Conservation (phyloP, 2,888 invertebrate species). For the Drosophila kambysellisi region DNA sequence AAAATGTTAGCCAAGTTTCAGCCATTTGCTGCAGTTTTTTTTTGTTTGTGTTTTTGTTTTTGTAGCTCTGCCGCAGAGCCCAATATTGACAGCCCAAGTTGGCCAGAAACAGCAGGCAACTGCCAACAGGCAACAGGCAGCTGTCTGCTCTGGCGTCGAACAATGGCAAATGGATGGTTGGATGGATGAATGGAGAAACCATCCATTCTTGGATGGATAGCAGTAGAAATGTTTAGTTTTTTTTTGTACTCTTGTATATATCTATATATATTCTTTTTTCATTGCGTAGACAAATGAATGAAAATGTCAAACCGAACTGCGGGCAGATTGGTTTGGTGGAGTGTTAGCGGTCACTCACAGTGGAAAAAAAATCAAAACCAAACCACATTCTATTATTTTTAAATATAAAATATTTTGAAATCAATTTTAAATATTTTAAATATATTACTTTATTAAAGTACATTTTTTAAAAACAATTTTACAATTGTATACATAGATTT, state of each 20-base stretch:
- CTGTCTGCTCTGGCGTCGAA: slow-evolving; percentile 58
- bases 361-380: not conserved
- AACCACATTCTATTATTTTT: not conserved
- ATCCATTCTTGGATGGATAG: slow-evolving; percentile 61
- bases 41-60: slow-evolving; percentile 6
- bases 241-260: slow-evolving; percentile 12
- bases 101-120: slow-evolving; percentile 70
- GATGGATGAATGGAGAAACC: slow-evolving; percentile 55
- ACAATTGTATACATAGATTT: not conserved
- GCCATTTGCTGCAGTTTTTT: slow-evolving; percentile 55
- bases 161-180: slow-evolving; percentile 50
- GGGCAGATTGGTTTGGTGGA: slow-evolving; percentile 38
- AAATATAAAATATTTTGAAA: not conserved
- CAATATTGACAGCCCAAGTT: slow-evolving; percentile 72
- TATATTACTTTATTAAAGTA: not conserved
- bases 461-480: accelerated
- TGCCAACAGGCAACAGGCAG: slow-evolving; percentile 65
- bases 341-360: slow-evolving; percentile 16
- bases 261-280: slow-evolving; percentile 15
- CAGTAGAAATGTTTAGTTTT: slow-evolving; percentile 56
- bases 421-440: not conserved
- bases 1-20: slow-evolving; percentile 71
- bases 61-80: not conserved
- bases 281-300: slow-evolving; percentile 79
- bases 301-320: slow-evolving; percentile 74